Conservation (phyloP, 2,888 invertebrate species). For the Caenorhabditis wallacei region DNA sequence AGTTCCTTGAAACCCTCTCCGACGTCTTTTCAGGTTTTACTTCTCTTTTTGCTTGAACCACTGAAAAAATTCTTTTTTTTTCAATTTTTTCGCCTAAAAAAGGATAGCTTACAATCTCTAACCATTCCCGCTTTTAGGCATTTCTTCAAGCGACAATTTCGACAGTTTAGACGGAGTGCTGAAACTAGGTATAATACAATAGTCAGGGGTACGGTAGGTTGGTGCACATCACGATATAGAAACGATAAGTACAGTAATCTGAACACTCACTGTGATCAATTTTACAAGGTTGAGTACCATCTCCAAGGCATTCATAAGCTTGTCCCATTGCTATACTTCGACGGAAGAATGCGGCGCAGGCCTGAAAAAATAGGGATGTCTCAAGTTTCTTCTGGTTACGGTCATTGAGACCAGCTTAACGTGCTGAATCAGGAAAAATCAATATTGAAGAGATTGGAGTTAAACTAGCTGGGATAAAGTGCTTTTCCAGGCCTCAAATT, state of each 20-base stretch:
- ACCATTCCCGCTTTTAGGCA: constrained; percentile 55
- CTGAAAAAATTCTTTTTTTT: constrained; percentile 23
- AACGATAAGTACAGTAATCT: too few species aligned
- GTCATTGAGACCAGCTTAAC: too few species aligned
- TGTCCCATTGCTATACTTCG: constrained; percentile 59
- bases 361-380: too few species aligned
- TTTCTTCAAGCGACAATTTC: constrained; percentile 50
- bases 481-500: not conserved
- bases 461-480: not conserved
- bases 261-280: constrained; percentile 53
- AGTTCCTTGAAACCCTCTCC: not conserved
- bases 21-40: not conserved
- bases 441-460: too few species aligned
- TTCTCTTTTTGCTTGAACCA: constrained; percentile 64
- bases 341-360: constrained; percentile 65
- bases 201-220: not conserved
- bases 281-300: constrained; percentile 18
- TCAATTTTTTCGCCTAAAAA: not conserved
- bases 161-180: constrained; percentile 57
- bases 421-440: too few species aligned
- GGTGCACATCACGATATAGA: too few species aligned
- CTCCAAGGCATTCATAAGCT: constrained; percentile 51
- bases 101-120: constrained; percentile 50
- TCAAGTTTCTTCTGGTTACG: too few species aligned
- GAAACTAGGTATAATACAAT: not conserved